These are phyloP conservation scores for Elmis aenea DNA, from an alignment of 2,888 invertebrate genomes.

Conservation along the genomic window DNA sequence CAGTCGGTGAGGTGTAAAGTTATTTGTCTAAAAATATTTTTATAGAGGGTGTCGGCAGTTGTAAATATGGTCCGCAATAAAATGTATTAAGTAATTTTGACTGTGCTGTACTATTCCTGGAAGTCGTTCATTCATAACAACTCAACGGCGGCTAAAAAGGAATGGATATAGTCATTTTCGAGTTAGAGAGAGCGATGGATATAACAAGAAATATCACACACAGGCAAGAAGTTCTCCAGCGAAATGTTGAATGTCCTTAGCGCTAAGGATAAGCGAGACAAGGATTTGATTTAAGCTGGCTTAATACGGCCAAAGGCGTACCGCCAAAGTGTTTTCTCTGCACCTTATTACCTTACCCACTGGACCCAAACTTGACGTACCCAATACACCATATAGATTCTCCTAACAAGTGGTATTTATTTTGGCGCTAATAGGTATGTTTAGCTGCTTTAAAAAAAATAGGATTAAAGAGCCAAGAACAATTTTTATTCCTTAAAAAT, in stretches of 20 bases:
- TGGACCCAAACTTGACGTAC: conserved; percentile 18
- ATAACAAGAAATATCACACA: conserved; percentile 25
- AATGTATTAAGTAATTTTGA: conserved; percentile 21
- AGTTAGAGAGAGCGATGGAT: conserved; percentile 13
- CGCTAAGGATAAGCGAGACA: not conserved
- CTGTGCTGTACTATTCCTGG: conserved; percentile 31
- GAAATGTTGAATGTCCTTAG: conserved; percentile 6
- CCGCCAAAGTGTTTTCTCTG: conserved; percentile 33
- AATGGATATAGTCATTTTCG: conserved; percentile 9
- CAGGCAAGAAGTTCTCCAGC: conserved; percentile 8
- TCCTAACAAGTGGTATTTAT: not conserved
- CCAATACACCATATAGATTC: conserved; percentile 8
- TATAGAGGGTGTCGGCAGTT: not conserved
- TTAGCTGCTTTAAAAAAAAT: too few species aligned
- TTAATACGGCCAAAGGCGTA: conserved; percentile 26
- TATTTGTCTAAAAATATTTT: not conserved
- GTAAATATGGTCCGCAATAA: conserved; percentile 3
- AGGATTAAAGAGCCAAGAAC: too few species aligned
- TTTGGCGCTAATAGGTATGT: too few species aligned
- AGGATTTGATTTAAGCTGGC: conserved; percentile 18
- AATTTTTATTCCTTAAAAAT: too few species aligned
- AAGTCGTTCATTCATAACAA: conserved; percentile 34
- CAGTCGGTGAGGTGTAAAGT: too few species aligned
- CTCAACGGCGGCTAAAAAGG: conserved; percentile 21
- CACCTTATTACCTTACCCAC: conserved; percentile 29